Evolutionary conservation across 2,888 invertebrate species (phyloP).

Genomic region (Helicoverpa assulta): DNA sequence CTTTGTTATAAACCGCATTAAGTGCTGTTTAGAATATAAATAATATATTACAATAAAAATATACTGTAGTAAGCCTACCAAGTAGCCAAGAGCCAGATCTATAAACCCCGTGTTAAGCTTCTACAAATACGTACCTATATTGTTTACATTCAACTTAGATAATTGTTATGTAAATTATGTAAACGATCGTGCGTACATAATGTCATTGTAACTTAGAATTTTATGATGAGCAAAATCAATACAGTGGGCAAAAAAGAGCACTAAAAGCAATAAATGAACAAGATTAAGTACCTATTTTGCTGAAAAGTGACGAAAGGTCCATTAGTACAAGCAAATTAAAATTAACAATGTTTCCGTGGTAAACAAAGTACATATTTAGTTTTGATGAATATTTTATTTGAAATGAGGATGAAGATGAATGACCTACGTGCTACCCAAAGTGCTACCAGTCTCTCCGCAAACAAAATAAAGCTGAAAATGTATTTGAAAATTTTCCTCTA

Average conservation of each 20-base stretch:
- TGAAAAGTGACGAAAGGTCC: not conserved
- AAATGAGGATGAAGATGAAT: too few species aligned
- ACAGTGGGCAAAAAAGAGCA: not conserved
- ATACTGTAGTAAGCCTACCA: conserved; percentile 7
- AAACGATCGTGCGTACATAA: conserved; percentile 15
- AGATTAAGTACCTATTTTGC: not conserved
- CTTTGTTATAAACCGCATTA: not conserved
- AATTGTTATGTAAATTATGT: conserved; percentile 25
- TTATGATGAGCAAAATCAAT: conserved; percentile 7
- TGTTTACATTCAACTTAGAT: conserved; percentile 35
- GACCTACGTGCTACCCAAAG: too few species aligned
- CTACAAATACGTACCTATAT: conserved; percentile 11
- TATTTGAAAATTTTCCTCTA: too few species aligned
- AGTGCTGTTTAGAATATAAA: not conserved
- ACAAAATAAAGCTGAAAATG: too few species aligned
- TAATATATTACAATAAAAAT: not conserved
- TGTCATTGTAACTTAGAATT: not conserved
- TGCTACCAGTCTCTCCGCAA: too few species aligned
- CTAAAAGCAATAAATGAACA: not conserved
- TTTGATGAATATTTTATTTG: too few species aligned
- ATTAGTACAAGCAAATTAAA: too few species aligned
- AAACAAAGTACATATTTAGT: too few species aligned
- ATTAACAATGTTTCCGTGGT: too few species aligned
- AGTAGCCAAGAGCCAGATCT: conserved; percentile 15
- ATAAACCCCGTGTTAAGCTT: conserved; percentile 18